Percentiles rank a stretch among this genome's conserved stretches.
Evolutionary conservation across 2,888 invertebrate species (phyloP).

Genomic region (Aethes cnicana): DNA sequence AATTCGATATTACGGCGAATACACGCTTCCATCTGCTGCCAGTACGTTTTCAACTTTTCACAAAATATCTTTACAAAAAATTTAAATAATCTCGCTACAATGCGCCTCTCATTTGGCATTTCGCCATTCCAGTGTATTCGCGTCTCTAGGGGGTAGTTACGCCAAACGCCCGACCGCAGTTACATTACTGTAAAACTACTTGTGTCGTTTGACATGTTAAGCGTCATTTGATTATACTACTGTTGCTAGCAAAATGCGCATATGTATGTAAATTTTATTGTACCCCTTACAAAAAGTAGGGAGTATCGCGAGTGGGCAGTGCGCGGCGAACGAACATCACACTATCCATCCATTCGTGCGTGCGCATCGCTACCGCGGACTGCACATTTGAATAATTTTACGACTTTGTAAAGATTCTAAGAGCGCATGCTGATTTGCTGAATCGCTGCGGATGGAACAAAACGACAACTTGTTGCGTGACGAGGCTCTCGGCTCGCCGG

Average conservation of each 20-base stretch:
- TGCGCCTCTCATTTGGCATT: not conserved
- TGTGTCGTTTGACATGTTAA: conserved; percentile 35
- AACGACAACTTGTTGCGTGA: conserved; percentile 39
- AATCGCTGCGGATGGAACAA: conserved; percentile 33
- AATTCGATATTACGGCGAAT: too few species aligned
- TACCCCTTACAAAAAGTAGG: conserved; percentile 63
- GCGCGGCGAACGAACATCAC: conserved; percentile 47
- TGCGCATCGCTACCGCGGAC: conserved; percentile 43
- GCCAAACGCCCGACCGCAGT: not conserved
- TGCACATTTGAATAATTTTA: conserved; percentile 69
- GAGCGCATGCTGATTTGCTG: conserved; percentile 35
- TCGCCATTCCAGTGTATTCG: not conserved
- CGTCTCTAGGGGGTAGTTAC: not conserved
- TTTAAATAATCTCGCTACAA: not conserved
- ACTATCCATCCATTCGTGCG: conserved; percentile 44
- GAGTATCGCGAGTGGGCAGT: conserved; percentile 51
- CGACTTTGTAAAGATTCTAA: conserved; percentile 48
- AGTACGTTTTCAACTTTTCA: too few species aligned
- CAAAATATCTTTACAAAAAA: too few species aligned
- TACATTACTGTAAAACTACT: conserved; percentile 25
- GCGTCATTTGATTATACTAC: conserved; percentile 44
- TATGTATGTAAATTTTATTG: conserved; percentile 74
- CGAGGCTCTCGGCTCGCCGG: conserved; percentile 9
- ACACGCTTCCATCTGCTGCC: too few species aligned
- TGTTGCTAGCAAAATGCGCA: conserved; percentile 48